Percentiles rank a stretch among this genome's conserved stretches.
phyloP scores from a whole-genome alignment of 2,113 vertebrate genomes.

The Petrocephalus microphthalmus region DNA sequence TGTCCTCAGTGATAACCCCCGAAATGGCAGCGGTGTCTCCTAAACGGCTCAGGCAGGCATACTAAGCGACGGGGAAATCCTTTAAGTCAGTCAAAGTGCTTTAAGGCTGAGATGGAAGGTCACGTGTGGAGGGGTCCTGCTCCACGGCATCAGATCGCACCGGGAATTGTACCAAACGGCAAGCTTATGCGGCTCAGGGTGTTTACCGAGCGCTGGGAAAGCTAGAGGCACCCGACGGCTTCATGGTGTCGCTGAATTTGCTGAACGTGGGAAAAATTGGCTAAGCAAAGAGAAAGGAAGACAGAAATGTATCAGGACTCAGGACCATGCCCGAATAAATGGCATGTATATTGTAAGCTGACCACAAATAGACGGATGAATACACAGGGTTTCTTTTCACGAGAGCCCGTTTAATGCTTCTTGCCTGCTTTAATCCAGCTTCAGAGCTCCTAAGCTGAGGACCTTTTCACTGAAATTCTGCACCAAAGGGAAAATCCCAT shows the following conservation, averaged over 20 bases:
- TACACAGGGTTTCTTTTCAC: too few species aligned
- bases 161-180: not conserved
- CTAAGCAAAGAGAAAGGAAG: not conserved
- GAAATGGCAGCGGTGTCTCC: not conserved
- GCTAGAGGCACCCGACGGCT: not conserved
- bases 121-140: not conserved
- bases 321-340: not conserved
- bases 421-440: not conserved
- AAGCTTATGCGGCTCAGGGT: not conserved
- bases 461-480: not conserved
- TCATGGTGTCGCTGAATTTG: not conserved
- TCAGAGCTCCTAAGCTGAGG: not conserved
- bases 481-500: not conserved
- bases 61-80: not conserved
- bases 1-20: not conserved
- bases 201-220: not conserved
- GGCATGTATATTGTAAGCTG: not conserved
- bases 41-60: not conserved
- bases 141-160: not conserved
- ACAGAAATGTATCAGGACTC: not conserved
- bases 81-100: not conserved
- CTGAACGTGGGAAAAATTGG: not conserved
- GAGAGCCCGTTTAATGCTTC: not conserved
- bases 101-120: not conserved
- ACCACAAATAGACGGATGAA: not conserved